Evolutionary conservation across 2,113 vertebrate genomes (phyloP).

Genomic region (Cynocephalus volans): DNA sequence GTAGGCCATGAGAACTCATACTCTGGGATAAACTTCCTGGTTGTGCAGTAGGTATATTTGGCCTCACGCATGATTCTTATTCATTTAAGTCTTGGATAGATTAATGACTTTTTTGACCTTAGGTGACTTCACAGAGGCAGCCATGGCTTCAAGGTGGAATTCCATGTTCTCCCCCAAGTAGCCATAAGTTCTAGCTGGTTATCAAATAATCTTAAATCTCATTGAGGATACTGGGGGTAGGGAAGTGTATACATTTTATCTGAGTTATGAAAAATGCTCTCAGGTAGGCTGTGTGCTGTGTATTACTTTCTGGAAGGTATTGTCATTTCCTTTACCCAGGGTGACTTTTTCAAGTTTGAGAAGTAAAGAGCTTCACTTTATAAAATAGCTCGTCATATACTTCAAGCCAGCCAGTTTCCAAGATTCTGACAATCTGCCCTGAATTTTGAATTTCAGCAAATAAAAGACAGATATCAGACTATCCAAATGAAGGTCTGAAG

Average conservation of each 20-base stretch:
- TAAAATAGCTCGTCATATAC: background rate
- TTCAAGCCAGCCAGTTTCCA: background rate
- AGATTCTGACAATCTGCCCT: background rate
- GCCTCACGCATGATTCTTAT: background rate
- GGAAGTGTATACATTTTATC: background rate
- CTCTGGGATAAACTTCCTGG: background rate
- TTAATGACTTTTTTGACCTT: slow-evolving; percentile 28
- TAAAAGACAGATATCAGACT: background rate
- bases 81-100: slow-evolving; percentile 1
- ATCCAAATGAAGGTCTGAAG: background rate
- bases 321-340: background rate
- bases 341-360: slow-evolving; percentile 38
- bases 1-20: background rate
- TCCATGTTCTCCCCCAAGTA: background rate
- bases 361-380: background rate
- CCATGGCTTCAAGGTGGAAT: background rate
- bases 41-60: background rate
- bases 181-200: slow-evolving; percentile 1
- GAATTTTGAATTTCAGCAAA: background rate
- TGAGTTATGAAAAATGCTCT: background rate
- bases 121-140: slow-evolving; percentile 2
- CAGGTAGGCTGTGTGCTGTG: background rate
- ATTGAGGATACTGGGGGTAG: background rate
- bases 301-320: background rate
- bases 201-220: slow-evolving; percentile 30